phyloP scores from a whole-genome alignment of 1,140 invertebrate species.

The Cyclina sinensis region DNA sequence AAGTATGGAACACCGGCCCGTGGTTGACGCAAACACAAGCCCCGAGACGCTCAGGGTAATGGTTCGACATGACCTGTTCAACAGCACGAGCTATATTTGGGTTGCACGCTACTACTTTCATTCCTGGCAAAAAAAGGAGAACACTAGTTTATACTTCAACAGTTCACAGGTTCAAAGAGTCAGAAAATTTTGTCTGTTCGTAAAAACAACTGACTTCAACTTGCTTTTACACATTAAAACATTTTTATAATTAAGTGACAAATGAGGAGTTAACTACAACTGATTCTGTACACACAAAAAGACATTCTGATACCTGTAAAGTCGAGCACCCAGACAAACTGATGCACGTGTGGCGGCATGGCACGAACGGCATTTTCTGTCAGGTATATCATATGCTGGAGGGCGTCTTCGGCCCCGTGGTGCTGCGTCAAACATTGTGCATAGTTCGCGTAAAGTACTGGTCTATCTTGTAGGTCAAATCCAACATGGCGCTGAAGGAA shows the following conservation, averaged over 20 bases:
- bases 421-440: constrained; percentile 76
- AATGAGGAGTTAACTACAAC: no score
- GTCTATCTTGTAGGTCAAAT: constrained; percentile 79
- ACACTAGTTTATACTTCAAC: no score
- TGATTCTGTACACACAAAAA: no score
- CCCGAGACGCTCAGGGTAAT: constrained; percentile 85
- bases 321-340: constrained; percentile 84
- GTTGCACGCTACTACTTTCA: constrained; percentile 84
- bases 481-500: constrained; percentile 85
- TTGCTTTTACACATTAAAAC: no score
- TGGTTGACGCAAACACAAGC: constrained; percentile 84
- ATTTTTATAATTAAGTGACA: no score
- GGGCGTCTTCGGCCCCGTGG: constrained; percentile 77
- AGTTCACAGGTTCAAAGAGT: no score
- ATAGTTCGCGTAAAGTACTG: constrained; percentile 83
- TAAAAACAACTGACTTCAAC: no score
- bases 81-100: constrained; percentile 83
- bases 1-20: constrained; percentile 83
- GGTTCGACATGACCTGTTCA: constrained; percentile 80
- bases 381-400: constrained; percentile 81
- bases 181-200: no score
- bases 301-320: constrained; percentile 83
- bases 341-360: constrained; percentile 76
- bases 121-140: constrained; percentile 79
- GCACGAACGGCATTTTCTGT: constrained; percentile 82